Evolutionary conservation across 1,140 invertebrate species (phyloP).

Genomic region (Trialeurodes vaporariorum): DNA sequence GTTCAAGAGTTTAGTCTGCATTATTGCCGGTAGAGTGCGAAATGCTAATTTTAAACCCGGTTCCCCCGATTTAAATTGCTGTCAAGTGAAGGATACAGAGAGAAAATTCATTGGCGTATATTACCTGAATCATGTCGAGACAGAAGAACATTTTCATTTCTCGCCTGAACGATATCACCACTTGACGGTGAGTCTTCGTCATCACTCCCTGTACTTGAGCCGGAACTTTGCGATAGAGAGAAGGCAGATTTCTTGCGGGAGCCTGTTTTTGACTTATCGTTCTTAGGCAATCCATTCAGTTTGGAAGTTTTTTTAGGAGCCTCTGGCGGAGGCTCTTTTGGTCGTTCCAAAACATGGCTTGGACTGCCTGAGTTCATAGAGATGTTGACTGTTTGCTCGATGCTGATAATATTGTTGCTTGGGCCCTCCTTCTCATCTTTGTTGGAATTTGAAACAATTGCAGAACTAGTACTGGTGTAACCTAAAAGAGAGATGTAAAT

Average conservation of each 20-base stretch:
- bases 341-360: background rate
- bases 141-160: constrained; percentile 12
- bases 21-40: no score
- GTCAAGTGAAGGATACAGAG: no score
- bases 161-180: constrained; percentile 15
- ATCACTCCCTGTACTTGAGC: constrained; percentile 2
- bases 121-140: constrained; percentile 16
- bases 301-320: background rate
- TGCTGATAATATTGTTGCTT: background rate
- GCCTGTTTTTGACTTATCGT: no score
- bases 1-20: no score
- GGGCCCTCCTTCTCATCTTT: background rate
- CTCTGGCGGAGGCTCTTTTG: background rate
- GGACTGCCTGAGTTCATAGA: background rate
- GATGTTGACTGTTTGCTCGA: background rate
- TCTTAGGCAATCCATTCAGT: background rate
- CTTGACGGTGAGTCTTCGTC: constrained; percentile 11
- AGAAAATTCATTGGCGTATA: no score
- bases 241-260: background rate
- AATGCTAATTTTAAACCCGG: no score
- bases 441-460: no score
- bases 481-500: no score
- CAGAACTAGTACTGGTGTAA: no score
- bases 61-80: no score
- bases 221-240: background rate